Percentiles rank a stretch among this genome's conserved stretches.
These are phyloP conservation scores for Trachymyrmex cornetzi DNA, from an alignment of 1,140 invertebrate species.

Conservation along the genomic window DNA sequence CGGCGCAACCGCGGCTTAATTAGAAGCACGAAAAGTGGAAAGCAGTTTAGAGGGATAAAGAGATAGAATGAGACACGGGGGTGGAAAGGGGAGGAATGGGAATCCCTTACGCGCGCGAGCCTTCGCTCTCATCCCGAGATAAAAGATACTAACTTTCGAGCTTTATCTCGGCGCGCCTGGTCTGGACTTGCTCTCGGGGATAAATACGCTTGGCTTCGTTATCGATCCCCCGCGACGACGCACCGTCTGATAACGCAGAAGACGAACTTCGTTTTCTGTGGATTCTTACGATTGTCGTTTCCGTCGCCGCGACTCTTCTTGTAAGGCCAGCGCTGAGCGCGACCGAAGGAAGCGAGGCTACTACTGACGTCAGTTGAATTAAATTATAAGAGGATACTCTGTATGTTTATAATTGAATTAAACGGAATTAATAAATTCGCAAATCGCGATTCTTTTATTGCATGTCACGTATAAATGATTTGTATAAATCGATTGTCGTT, in stretches of 20 bases:
- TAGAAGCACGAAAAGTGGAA: conserved; percentile 55
- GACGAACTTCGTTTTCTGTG: conserved; percentile 35
- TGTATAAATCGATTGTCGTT: conserved; percentile 1
- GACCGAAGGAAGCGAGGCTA: background rate
- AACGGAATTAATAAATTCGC: background rate
- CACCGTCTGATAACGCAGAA: conserved; percentile 42
- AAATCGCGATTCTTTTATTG: background rate
- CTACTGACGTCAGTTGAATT: background rate
- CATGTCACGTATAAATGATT: background rate
- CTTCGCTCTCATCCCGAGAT: conserved; percentile 23
- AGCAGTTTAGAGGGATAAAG: background rate
- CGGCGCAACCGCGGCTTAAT: conserved; percentile 51
- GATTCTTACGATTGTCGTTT: background rate
- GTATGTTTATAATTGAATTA: background rate
- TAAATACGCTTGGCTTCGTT: conserved; percentile 57
- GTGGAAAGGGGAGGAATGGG: background rate
- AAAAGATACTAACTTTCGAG: conserved; percentile 55
- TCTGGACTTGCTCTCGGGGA: conserved; percentile 40
- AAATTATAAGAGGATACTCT: background rate
- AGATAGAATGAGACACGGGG: background rate
- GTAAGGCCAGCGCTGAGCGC: background rate
- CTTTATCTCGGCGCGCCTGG: conserved; percentile 39
- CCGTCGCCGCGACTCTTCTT: background rate
- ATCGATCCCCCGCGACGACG: conserved; percentile 47
- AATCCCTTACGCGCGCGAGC: background rate